Conservation (phyloP, 2,797 vertebrate species). For the Microctenopoma stevenorrisi region DNA sequence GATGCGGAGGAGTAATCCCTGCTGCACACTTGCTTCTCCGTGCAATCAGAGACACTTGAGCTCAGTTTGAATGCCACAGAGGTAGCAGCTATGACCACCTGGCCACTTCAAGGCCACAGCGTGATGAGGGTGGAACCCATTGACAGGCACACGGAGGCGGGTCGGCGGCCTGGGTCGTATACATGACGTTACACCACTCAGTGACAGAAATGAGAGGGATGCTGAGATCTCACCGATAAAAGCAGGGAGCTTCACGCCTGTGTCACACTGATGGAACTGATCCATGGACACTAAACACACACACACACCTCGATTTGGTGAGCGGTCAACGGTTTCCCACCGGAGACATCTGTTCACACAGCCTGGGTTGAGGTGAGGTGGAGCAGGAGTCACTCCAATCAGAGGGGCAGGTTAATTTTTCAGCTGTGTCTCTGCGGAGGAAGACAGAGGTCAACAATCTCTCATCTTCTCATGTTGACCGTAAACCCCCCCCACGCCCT, state of each 20-base stretch:
- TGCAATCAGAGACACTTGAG: constrained; percentile 53
- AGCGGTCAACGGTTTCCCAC: constrained; percentile 28
- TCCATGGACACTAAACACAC: background rate
- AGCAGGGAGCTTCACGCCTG: no score
- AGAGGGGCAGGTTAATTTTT: constrained; percentile 22
- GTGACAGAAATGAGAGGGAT: no score
- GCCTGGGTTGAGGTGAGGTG: constrained; percentile 36
- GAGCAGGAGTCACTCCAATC: constrained; percentile 25
- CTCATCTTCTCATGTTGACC: constrained; percentile 55
- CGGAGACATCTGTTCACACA: constrained; percentile 71
- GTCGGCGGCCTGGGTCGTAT: no score
- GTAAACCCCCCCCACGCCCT: constrained; percentile 20
- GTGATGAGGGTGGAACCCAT: constrained; percentile 28
- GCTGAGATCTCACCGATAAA: no score
- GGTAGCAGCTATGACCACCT: constrained; percentile 68
- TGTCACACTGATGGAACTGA: no score
- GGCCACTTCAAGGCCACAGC: constrained; percentile 67
- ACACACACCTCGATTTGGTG: constrained; percentile 42
- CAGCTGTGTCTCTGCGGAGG: constrained; percentile 34
- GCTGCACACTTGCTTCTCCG: constrained; percentile 6
- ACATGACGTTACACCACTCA: no score
- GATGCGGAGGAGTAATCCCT: constrained; percentile 1
- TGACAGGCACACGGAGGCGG: constrained; percentile 49
- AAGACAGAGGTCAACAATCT: constrained; percentile 45
- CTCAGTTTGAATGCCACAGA: constrained; percentile 45